Base-by-base conservation (phyloP, 2,888 invertebrate species). In the Sacculina carcini region DNA sequence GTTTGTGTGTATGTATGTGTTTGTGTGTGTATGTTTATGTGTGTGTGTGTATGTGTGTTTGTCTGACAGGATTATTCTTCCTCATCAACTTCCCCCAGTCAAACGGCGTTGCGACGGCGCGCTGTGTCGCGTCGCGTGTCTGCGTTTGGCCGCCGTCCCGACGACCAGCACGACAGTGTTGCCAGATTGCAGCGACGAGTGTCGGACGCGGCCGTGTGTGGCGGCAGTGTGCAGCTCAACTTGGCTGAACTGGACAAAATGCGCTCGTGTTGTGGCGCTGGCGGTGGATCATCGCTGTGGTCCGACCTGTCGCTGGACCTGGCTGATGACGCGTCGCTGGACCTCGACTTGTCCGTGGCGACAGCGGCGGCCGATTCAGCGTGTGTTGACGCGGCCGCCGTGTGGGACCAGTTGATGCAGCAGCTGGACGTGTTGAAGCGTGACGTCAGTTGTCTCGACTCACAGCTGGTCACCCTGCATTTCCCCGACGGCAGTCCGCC, bases 351-450 rank as follows among this genome's bases (percentile, higher is more conserved):
- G n/a, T n/a, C n/a, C n/a, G n/a, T n/a, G n/a, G n/a, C n/a, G n/a
- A n/a, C n/a, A n/a, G n/a, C n/a, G n/a, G n/a, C n/a, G n/a, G n/a
- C n/a, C n/a, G n/a, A n/a, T n/a, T n/a, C n/a, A n/a, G n/a, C n/a
- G n/a, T n/a, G n/a, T n/a, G 26, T 42, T 28, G 42, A 28, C 42
- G 3, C 26, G 7, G 14, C 26, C 16, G 28, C 42, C 6, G 42
- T 28, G 16, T 28, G 24, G 28, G 42, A 42, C 42, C 42, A 42
- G 42, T 16, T 42, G 28, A 28, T 28, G 42, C 6, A 16, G 16
- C 42, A 42, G 42, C 16, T 42, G 42, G 42, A 42, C 42, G 42
- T 42, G 42, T 28, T 42, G 42, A 42, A 42, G 42, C n/a, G n/a
- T 26, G 42, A 42, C 28, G 16, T 42, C 26, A 14, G 26, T n/a